Base-by-base conservation (phyloP, 1,140 invertebrate genomes). In the Caenorhabditis tropicalis region DNA sequence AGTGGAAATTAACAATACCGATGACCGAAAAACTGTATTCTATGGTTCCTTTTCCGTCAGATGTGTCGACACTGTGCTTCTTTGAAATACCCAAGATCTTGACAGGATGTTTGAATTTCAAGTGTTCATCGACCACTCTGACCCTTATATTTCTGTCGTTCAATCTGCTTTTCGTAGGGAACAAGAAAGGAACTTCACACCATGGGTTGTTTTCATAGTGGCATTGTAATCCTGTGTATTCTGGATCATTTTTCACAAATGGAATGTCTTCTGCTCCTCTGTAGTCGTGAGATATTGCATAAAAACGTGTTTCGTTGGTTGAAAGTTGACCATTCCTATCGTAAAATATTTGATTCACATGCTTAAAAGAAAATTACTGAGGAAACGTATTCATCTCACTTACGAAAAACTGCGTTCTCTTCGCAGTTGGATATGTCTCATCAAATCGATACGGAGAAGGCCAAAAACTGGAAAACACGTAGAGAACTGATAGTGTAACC, bases 201-300 rank as follows among this genome's bases (percentile, higher is more conserved):
- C 43, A 87, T 31, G 70, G 83, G 39, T 81, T 70, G 27, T 84
- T 51, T 6, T 36, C 51, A 39, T 81, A 53, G 12, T 39, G 36
- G 16, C 39, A 58, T 53, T 85, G 36, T 31, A 81, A 39, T 27
- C 79, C 65, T 27, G 51, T 49, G 9, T 48, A 60, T 74, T 84
- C 46, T 48, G 51, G 24, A 58, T 84, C 83, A 21, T 33, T 84
- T n/a, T 84, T 84, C 19, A 87, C 86, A 31, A 86, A 86, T n/a
- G 86, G 86, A 79, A 87, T 87, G 36, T 87, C 86, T 39, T 81
- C 85, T 19, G 85, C 86, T 53, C 86, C 86, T 39, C 86, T n/a
- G 39, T 83, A 82, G 33, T 87, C 86, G 24, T 82, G 81, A 9
- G 86, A 85, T n/a, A 83, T 86, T 10, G 86, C 86, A 70, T 80